Evolutionary conservation across 1,140 invertebrate genomes (phyloP).

Genomic region (Drosophila dunni): DNA sequence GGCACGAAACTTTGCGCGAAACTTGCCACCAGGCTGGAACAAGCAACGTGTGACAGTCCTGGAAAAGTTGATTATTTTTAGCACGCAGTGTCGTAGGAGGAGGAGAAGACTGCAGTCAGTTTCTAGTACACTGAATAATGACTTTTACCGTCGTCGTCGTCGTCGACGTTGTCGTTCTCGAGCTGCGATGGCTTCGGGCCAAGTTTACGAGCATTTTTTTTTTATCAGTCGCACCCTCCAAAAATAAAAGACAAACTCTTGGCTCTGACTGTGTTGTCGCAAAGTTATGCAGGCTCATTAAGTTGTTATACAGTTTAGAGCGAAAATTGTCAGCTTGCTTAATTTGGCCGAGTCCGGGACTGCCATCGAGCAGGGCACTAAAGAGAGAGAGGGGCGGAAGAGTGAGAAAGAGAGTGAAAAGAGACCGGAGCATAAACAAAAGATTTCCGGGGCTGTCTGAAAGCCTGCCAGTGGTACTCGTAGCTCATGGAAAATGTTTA

Average conservation of each 20-base stretch:
- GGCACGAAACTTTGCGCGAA: conserved; percentile 67
- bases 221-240: conserved; percentile 36
- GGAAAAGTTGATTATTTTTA: conserved; percentile 83
- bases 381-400: not conserved
- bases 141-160: conserved; percentile 66
- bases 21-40: conserved; percentile 67
- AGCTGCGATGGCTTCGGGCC: conserved; percentile 62
- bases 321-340: conserved; percentile 82
- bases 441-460: conserved; percentile 64
- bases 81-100: conserved; percentile 37
- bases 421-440: conserved; percentile 68
- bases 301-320: conserved; percentile 83
- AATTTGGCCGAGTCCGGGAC: conserved; percentile 64
- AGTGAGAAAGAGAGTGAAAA: not conserved
- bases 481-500: conserved; percentile 76
- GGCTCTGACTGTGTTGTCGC: conserved; percentile 54
- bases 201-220: conserved; percentile 76
- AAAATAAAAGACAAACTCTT: conserved; percentile 23
- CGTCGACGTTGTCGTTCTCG: conserved; percentile 21
- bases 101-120: conserved; percentile 31
- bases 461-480: conserved; percentile 17
- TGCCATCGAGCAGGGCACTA: conserved; percentile 11
- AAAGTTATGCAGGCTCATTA: conserved; percentile 83
- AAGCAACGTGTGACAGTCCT: conserved; percentile 74
- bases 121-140: conserved; percentile 81